Conservation (phyloP, 2,888 invertebrate genomes). For the Anthoptus insignis region DNA sequence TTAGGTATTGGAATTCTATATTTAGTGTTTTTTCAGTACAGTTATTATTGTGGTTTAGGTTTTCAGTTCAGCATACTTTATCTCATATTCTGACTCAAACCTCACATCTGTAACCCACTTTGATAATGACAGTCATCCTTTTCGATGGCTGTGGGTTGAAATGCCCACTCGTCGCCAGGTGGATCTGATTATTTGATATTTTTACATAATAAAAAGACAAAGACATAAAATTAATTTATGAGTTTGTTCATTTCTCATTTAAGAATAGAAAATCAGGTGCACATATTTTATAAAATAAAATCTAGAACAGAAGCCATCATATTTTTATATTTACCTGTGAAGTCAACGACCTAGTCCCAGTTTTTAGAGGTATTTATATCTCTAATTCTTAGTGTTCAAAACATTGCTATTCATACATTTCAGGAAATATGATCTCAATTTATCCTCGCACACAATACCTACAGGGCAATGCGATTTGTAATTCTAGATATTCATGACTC, state of each 20-base stretch:
- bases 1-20: no score
- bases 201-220: not conserved
- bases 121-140: no score
- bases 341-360: slow-evolving; percentile 26
- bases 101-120: not conserved
- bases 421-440: slow-evolving; percentile 23
- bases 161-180: not conserved
- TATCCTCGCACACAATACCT: not conserved
- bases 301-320: slow-evolving; percentile 2
- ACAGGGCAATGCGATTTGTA: slow-evolving; percentile 4
- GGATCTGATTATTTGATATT: not conserved
- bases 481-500: no score
- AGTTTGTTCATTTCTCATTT: not conserved
- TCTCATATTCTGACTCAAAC: not conserved
- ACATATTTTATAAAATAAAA: not conserved
- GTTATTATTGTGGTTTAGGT: no score
- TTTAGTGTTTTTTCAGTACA: no score
- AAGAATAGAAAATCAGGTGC: not conserved
- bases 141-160: not conserved
- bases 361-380: slow-evolving; percentile 21
- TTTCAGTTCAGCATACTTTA: not conserved
- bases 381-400: slow-evolving; percentile 5
- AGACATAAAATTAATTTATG: not conserved
- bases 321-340: slow-evolving; percentile 25
- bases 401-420: slow-evolving; percentile 19